Percentiles rank a stretch among this genome's conserved stretches.
Conservation (phyloP, 2,113 vertebrate genomes). For the Hippoglossus stenolepis region DNA sequence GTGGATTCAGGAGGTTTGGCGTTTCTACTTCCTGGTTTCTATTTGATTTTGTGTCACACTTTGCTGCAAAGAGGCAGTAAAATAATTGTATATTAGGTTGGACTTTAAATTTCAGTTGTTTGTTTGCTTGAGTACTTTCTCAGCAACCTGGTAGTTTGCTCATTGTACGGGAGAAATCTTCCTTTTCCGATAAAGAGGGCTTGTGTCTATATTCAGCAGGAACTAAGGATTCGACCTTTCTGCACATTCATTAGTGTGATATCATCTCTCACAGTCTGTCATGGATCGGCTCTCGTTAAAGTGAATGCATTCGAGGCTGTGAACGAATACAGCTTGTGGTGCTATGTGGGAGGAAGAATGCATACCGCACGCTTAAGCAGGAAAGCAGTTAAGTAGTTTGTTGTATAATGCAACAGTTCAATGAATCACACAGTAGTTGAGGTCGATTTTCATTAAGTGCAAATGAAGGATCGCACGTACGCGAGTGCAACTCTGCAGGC, state of each 20-base stretch:
- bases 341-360: background rate
- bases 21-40: too few species aligned
- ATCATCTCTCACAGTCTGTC: background rate
- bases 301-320: constrained; percentile 23
- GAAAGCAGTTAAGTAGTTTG: constrained; percentile 13
- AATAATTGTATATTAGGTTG: too few species aligned
- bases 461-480: constrained; percentile 11
- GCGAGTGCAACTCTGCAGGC: background rate
- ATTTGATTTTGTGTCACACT: too few species aligned
- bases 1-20: too few species aligned
- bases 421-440: constrained; percentile 37
- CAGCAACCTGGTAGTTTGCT: too few species aligned
- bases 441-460: constrained; percentile 56
- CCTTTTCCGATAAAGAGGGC: too few species aligned
- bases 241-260: constrained; percentile 10
- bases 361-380: constrained; percentile 19
- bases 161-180: too few species aligned
- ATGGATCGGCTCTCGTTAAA: background rate
- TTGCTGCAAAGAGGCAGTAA: too few species aligned
- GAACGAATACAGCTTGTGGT: constrained; percentile 2
- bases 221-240: too few species aligned
- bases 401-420: constrained; percentile 35
- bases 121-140: too few species aligned
- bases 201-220: too few species aligned
- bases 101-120: too few species aligned